Evolutionary conservation across 92 coral and sea anemone species (phyloP), one percentile per base, ranked within the genome.

Genomic region (Scolanthus callimorphus): DNA sequence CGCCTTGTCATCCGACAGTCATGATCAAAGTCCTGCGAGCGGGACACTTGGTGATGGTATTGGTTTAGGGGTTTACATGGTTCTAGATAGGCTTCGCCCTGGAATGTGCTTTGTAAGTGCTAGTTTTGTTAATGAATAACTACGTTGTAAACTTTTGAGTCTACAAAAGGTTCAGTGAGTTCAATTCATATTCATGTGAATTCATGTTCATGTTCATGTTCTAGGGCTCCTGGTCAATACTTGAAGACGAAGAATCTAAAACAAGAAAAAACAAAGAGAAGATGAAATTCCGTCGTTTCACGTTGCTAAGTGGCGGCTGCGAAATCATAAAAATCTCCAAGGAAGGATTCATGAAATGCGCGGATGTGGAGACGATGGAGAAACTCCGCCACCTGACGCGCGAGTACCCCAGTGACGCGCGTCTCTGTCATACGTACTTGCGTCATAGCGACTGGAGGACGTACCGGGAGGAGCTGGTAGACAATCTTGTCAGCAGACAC

Each of bases 371-470:
- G 61, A 92, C 94, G 17, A 59, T 80, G 29, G 67, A 65, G 11
- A 69, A 57, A 31, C 60, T 92, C n/a, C 72, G 63, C 66, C 29
- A 64, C 24, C 55, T 72, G 49, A 71, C 82, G 4, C 62, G 67
- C 10, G 49, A 19, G 1, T 92, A 88, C 73, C 96, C 98, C 2
- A 74, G 60, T 25, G 98, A 92, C 44, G 73, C 70, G 21, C 65
- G 55, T 20, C 86, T 92, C 20, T 77, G 91, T 24, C 78, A 75
- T 2, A 55, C 86, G 22, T 92, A 88, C 62, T 49, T 88, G 6
- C 84, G 84, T 29, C 90, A 63, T 25, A 92, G 90, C 51, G 79
- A 85, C 58, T 92, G 98, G 98, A 74, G 84, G 15, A 73, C 90
- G 1, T 92, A 92, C 67, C 77, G 95, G 49, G 98, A 92, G 56